phyloP scores from a whole-genome alignment of 2,797 vertebrate genomes.

The Fistularia tabacaria region DNA sequence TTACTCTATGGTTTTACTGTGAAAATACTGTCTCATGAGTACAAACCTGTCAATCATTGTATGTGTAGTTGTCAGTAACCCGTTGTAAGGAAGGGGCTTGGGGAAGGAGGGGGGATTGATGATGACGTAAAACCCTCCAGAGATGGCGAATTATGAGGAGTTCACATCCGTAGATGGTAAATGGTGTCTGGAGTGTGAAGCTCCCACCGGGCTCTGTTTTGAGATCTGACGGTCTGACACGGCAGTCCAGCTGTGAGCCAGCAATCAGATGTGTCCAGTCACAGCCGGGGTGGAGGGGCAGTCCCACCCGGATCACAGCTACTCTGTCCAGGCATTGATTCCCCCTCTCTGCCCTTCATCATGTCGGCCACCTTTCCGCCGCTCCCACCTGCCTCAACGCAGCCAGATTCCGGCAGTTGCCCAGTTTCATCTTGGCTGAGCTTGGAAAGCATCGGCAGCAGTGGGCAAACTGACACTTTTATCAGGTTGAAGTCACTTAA shows the following conservation, averaged over 20 bases:
- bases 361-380: slow-evolving; percentile 58
- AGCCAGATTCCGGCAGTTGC: slow-evolving; percentile 48
- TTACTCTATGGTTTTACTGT: slow-evolving; percentile 44
- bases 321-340: slow-evolving; percentile 44
- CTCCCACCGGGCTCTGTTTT: slow-evolving; percentile 33
- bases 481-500: slow-evolving; percentile 15
- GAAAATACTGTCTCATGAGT: slow-evolving; percentile 27
- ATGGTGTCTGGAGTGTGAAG: slow-evolving; percentile 38
- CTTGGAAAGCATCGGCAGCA: slow-evolving; percentile 40
- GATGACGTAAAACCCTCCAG: no score
- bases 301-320: slow-evolving; percentile 55
- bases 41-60: slow-evolving; percentile 50
- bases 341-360: slow-evolving; percentile 43
- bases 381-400: slow-evolving; percentile 53
- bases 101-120: not conserved
- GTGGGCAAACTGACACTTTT: slow-evolving; percentile 34
- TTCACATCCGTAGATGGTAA: slow-evolving; percentile 26
- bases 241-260: slow-evolving; percentile 58
- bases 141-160: slow-evolving; percentile 3
- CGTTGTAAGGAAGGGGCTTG: slow-evolving; percentile 21
- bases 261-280: slow-evolving; percentile 59
- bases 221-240: slow-evolving; percentile 58
- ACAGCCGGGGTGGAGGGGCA: slow-evolving; percentile 33
- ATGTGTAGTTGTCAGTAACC: slow-evolving; percentile 40
- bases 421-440: slow-evolving; percentile 41